Base-by-base conservation (phyloP, 1,140 invertebrate genomes). In the Drosophila hydei region DNA sequence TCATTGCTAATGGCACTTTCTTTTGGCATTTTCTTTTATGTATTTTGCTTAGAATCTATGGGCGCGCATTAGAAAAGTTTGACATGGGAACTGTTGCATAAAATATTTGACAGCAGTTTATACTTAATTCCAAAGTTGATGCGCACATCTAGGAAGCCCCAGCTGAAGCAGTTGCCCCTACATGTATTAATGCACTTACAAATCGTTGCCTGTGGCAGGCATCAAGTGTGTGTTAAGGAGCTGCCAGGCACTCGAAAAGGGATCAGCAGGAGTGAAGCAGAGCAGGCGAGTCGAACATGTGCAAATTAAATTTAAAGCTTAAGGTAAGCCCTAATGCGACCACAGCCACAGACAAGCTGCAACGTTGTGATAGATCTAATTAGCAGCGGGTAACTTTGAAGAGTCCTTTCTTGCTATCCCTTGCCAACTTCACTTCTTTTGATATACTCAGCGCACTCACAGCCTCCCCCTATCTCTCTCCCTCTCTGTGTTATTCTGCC, bases 171-270 rank as follows among this genome's bases (percentile, higher is more conserved):
- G 9, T 45, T 61, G 65, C 54, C 71, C 14, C 14, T 16, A 42
- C 38, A 42, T 68, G 74, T 77, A 65, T 79, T 70, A 84, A 84
- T 77, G 74, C 77, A 87, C 81, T 85, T 80, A 75, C 87, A 78
- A 33, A 51, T 40, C 43, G 16, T 30, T 55, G 60, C 68, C 52
- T 14, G 2, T 36, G 19, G 23, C 52, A 59, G 45, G 43, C 55
- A 59, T 60, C 55, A 71, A 87, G 64, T 70, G 74, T 56, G 80
- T 85, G 80, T 87, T 85, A 85, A 84, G 80, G 77, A 80, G 80
- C 80, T 84, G 77, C 48, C 64, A 77, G 75, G 47, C 56, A 50
- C 27, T n/a, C 36, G 23, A 83, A 64, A 64, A 54, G 70, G 52
- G 19, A 40, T 19, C 19, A 3, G 14, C n/a, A 16, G 4, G 16